A percentile compares a stretch with the other conserved stretches of the same genome.
Conservation (phyloP, 2,797 vertebrate species). For the Cichlasoma orientale region DNA sequence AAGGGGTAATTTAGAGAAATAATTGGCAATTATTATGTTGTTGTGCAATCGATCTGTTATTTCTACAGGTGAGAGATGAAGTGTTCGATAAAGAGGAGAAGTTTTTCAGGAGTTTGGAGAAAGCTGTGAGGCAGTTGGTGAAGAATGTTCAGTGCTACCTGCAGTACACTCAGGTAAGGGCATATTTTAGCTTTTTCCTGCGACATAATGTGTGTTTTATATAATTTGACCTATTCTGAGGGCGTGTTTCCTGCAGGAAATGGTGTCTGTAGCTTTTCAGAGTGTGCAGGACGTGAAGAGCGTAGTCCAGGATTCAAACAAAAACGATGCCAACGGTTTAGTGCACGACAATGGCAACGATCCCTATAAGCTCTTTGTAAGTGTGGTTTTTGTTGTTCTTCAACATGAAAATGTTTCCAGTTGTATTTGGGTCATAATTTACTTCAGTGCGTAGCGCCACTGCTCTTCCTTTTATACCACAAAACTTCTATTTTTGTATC, state of each 20-base stretch:
- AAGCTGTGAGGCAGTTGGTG: constrained; percentile 87
- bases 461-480: neutral
- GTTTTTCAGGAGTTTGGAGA: constrained; percentile 91
- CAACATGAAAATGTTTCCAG: neutral
- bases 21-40: neutral
- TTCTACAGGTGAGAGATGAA: constrained; percentile 91
- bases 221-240: neutral
- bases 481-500: neutral
- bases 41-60: constrained; percentile 8
- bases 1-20: neutral
- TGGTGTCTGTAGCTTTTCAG: constrained; percentile 83
- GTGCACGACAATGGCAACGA: constrained; percentile 72
- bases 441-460: neutral
- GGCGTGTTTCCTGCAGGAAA: constrained; percentile 80
- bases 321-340: constrained; percentile 63
- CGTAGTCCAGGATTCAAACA: constrained; percentile 81
- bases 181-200: neutral
- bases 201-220: neutral
- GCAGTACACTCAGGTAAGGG: constrained; percentile 84
- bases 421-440: neutral
- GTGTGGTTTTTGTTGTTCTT: constrained; percentile 57
- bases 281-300: constrained; percentile 81
- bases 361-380: constrained; percentile 88
- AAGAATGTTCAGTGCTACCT: constrained; percentile 88
- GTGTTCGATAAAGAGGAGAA: constrained; percentile 93